Evolutionary conservation across 2,888 invertebrate species (phyloP), one percentile per base, ranked within the genome.

Genomic region (Xanthostigma xanthostigma): DNA sequence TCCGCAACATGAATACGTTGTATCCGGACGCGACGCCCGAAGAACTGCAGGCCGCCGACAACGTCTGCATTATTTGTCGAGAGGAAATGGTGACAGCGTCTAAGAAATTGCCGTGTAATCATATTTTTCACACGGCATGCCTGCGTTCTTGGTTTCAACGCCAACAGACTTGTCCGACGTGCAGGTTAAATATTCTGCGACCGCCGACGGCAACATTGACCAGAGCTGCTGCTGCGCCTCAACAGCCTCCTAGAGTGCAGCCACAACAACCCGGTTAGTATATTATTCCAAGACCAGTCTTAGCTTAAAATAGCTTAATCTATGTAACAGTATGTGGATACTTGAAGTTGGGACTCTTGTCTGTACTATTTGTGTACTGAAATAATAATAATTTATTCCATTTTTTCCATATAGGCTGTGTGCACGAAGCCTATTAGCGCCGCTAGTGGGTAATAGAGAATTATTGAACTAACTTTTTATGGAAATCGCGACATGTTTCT

Each of bases 81-180:
- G 79, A 80, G 58, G 79, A 79, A 59, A 80, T 80, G 79, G 65
- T 75, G 4, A 70, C 74, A 54, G 82, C 79, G 45, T 86, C 95
- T 39, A 98, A 99, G 70, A 97, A 96, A 64, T 70, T 99, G 54
- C 97, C 98, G 0, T 99, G 98, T 71, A 94, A 94, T 66, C 98
- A 99, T 68, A 97, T 99, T 61, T 98, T 99, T 75, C 98, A 99
- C 70, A 90, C 95, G 42, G 87, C 90, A 48, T 98, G 98, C 68
- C 75, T 98, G 48, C 81, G 97, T 44, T 93, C 95, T 38, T 99
- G 98, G 98, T 99, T 99, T 72, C 98, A 98, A 71, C 80, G 98
- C 9, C 98, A 99, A 66, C 98, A 99, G 71, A 98, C 98, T 5
- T 99, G 98, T 64, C 98, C 98, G 1, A 99, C 98, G 5, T 99